Base-by-base conservation (phyloP, 2,888 invertebrate genomes). In the Baronia brevicornis region DNA sequence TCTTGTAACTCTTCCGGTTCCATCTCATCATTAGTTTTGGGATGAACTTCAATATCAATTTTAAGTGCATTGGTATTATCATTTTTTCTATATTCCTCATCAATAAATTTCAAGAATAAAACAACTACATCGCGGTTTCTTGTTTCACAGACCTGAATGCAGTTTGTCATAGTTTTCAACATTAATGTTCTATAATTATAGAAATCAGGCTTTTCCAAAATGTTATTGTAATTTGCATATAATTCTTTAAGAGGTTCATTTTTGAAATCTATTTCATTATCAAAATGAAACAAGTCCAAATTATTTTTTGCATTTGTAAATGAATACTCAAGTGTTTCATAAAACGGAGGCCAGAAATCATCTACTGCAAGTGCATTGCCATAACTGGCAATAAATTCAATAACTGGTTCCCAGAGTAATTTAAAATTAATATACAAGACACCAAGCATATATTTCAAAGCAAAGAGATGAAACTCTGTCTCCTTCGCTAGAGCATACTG, bases 401-500 rank as follows among this genome's bases (percentile, higher is more conserved):
- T 82, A 0, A 93, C 85, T 1, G 96, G 95, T 40, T 93, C 91
- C 97, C 97, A 97, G 0, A 98, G 65, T 6, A 95, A 78, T 48
- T 93, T 92, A 55, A 98, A 97, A 64, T 97, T 97, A 9, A 93
- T 85, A 64, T 93, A 94, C 27, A 97, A 77, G 37, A 90, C 87
- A 1, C 97, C 96, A 15, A 97, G 84, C 52, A 97, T 85, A 54
- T 93, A 95, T 39, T 90, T 86, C 9, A 98, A 60, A 0, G 92
- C 89, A 51, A 92, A 88, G 46, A 87, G 73, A 51, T 86, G 84
- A 46, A 87, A 91, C 3, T 85, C 84, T 0, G 87, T 84, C 26
- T 86, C 71, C 51, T 86, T 85, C 3, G 84, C 82, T 37, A 89
- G 56, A 41, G 86, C 84, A 44, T 85, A 87, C 38, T 87, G 85